Evolutionary conservation across 2,113 vertebrate genomes (phyloP), one percentile per base, ranked within the genome.

Genomic region (Microtus oregoni): DNA sequence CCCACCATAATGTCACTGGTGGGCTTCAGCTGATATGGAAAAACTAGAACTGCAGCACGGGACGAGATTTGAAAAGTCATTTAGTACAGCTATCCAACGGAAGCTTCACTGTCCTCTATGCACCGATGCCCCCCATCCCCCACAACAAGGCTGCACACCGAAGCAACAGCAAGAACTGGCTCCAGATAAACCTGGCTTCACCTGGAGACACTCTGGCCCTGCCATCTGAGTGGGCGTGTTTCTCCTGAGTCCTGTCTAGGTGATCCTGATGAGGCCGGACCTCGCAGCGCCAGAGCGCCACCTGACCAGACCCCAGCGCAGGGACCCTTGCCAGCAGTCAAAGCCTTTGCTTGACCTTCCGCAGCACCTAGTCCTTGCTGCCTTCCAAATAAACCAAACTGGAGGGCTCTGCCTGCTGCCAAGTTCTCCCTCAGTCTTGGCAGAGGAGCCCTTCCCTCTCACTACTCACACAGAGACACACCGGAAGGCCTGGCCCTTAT

Each of bases 301-400:
- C 68, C 58, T 22, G 58, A 11, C 3, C 6, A 4, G 5, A 7
- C 1, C 0, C 0, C 44, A 0, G 38, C 0, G 1, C 35, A 50
- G 58, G 19, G 50, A 79, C 50, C 20, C 20, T 7, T 0, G 67
- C 44, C 77, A 13, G 20, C 44, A 0, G 44, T 47, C 63, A 65
- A 65, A 41, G 65, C 50, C 47, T 81, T n/a, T n/a, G 41, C 78
- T 17, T 5, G 35, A 72, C 85, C 92, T 88, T 85, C 70, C 52
- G 58, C 19, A 11, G 88, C 58, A 55, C 58, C 76, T 65, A 70
- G 35, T 44, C 89, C 50, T 83, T n/a, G 11, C 13, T 50, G 52
- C 75, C 83, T 81, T 61, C 95, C 77, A 82, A 17, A 73, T 38
- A 14, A 77, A 26, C 70, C 0, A 0, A n/a, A 11, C 1, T 4